Evolutionary conservation across 2,888 invertebrate genomes (phyloP).

Genomic region (Rhingia rostrata): DNA sequence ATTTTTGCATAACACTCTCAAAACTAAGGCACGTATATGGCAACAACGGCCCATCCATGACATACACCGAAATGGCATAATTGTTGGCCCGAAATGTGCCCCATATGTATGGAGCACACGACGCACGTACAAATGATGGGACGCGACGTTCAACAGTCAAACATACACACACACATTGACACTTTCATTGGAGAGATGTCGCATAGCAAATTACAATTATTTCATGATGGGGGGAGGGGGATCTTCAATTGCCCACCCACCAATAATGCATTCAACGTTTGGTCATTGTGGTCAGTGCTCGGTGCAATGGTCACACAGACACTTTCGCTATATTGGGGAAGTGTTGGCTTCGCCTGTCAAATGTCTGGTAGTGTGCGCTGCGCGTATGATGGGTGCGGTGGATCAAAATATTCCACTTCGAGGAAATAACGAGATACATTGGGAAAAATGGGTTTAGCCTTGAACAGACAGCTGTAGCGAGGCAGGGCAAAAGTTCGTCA

Average conservation of each 20-base stretch:
- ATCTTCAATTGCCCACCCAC: slow-evolving; percentile 43
- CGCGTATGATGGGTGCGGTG: background rate
- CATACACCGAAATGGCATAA: slow-evolving; percentile 69
- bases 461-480: slow-evolving; percentile 3
- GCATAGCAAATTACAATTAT: slow-evolving; percentile 60
- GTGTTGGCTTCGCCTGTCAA: slow-evolving; percentile 13
- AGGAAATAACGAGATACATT: background rate
- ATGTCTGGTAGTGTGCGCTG: background rate
- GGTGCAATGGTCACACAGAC: slow-evolving; percentile 20
- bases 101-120: slow-evolving; percentile 50
- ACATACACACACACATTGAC: background rate
- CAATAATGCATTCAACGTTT: background rate
- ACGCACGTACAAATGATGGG: slow-evolving; percentile 57
- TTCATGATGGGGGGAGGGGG: slow-evolving; percentile 31
- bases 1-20: slow-evolving; percentile 61
- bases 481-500: slow-evolving; percentile 11
- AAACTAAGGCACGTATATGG: slow-evolving; percentile 65
- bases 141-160: slow-evolving; percentile 4
- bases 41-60: slow-evolving; percentile 52
- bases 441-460: slow-evolving; percentile 2
- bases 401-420: background rate
- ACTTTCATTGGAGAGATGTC: slow-evolving; percentile 37
- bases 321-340: slow-evolving; percentile 58
- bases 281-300: background rate
- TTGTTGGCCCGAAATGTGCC: slow-evolving; percentile 59